These are phyloP conservation scores for Macroteleia sp. DNA, from an alignment of 2,888 invertebrate species.

Conservation along the genomic window DNA sequence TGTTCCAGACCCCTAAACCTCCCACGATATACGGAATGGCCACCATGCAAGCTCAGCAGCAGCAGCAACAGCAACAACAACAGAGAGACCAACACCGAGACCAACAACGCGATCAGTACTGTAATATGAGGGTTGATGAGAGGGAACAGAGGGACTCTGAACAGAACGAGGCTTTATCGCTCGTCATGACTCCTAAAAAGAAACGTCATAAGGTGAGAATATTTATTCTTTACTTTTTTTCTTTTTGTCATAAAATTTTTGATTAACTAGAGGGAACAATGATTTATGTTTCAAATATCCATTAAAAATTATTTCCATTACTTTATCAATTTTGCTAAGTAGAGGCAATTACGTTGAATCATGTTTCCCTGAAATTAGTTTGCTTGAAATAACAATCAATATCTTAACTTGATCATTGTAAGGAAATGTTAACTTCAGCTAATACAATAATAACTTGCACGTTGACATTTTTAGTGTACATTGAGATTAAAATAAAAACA, in stretches of 20 bases:
- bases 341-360: slow-evolving; percentile 5
- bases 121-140: slow-evolving; percentile 78
- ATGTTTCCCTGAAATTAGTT: slow-evolving; percentile 15
- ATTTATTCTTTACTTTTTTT: neutral
- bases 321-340: neutral
- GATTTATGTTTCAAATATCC: neutral
- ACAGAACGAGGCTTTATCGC: slow-evolving; percentile 96
- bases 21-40: slow-evolving; percentile 85
- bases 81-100: slow-evolving; percentile 79
- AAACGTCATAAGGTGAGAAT: slow-evolving; percentile 94
- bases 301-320: neutral
- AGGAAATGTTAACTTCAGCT: neutral
- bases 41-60: slow-evolving; percentile 84
- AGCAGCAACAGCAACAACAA: slow-evolving; percentile 76
- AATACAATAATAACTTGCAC: slow-evolving; percentile 24
- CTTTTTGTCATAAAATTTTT: neutral
- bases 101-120: slow-evolving; percentile 79
- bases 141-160: slow-evolving; percentile 88
- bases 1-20: slow-evolving; percentile 94
- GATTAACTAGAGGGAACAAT: neutral
- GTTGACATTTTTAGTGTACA: neutral
- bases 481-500: neutral
- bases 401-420: slow-evolving; percentile 10
- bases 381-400: slow-evolving; percentile 6
- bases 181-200: slow-evolving; percentile 97